Evolutionary conservation across 2,888 invertebrate species (phyloP).

Genomic region (Arenicola marina): DNA sequence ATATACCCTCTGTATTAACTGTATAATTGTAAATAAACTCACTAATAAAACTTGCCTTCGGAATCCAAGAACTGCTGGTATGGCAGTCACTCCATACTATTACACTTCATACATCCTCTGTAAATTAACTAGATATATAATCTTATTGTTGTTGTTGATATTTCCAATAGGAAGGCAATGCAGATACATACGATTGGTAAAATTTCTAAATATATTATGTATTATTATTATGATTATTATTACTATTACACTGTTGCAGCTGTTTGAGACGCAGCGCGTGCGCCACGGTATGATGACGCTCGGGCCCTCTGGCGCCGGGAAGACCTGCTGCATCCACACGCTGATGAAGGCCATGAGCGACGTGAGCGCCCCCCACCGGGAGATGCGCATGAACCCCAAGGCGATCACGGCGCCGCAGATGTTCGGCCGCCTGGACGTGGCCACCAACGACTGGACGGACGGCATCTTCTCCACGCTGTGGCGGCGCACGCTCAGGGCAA

Average conservation of each 20-base stretch:
- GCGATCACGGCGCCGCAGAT: conserved; percentile 96
- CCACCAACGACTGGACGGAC: conserved; percentile 98
- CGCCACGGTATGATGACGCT: conserved; percentile 76
- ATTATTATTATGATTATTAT: background rate
- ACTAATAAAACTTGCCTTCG: no score
- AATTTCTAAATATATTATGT: no score
- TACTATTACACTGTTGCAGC: conserved; percentile 31
- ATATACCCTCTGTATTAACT: no score
- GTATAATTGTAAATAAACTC: no score
- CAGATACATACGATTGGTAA: no score
- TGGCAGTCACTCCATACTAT: no score
- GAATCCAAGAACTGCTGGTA: no score
- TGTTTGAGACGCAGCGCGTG: conserved; percentile 62
- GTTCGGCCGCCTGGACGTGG: conserved; percentile 95
- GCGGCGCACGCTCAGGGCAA: conserved; percentile 89
- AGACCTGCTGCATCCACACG: conserved; percentile 87
- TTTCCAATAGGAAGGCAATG: no score
- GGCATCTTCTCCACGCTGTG: conserved; percentile 96
- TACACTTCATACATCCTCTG: no score
- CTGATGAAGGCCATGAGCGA: conserved; percentile 90
- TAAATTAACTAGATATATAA: no score
- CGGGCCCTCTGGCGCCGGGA: conserved; percentile 92
- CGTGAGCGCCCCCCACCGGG: conserved; percentile 82
- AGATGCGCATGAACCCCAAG: conserved; percentile 98
- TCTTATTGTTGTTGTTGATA: no score